A percentile compares a stretch with the other conserved stretches of the same genome.
phyloP scores from a whole-genome alignment of 2,797 vertebrate genomes.

The Lutjanus campechanus region DNA sequence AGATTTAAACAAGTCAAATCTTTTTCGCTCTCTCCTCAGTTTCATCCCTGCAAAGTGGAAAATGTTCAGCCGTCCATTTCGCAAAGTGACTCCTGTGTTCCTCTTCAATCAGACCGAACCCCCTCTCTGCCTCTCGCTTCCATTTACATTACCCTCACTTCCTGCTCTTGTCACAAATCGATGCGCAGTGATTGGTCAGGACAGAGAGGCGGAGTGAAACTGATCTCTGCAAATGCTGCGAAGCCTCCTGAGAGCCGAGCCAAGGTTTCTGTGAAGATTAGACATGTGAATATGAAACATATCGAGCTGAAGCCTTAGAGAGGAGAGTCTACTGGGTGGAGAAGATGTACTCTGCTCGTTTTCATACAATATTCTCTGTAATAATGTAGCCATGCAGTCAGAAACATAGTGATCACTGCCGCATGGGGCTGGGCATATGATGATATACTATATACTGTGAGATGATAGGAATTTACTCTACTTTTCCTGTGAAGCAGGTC shows the following conservation, averaged over 20 bases:
- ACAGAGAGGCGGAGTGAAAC: neutral
- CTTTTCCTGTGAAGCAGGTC: neutral
- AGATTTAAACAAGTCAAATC: neutral
- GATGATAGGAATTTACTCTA: too few species aligned
- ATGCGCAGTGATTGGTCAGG: conserved; percentile 8
- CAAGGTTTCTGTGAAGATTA: neutral
- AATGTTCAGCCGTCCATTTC: conserved; percentile 2
- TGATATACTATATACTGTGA: neutral
- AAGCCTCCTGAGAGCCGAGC: neutral
- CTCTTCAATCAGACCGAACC: conserved; percentile 2
- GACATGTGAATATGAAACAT: neutral
- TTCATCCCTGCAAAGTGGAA: conserved; percentile 15
- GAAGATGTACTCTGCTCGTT: neutral
- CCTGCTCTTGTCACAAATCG: conserved; percentile 4
- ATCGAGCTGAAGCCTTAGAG: too few species aligned
- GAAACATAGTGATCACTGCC: too few species aligned
- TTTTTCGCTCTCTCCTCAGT: neutral
- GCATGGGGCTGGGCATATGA: neutral
- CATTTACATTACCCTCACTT: neutral
- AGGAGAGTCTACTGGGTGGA: neutral
- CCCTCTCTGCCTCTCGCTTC: neutral
- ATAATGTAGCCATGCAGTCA: neutral
- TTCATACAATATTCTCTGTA: neutral
- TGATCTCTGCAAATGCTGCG: neutral
- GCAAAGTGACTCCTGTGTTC: neutral